These are phyloP conservation scores for Hydrozoanthus gracilis DNA, from an alignment of 92 coral and sea anemone species.

Conservation along the genomic window DNA sequence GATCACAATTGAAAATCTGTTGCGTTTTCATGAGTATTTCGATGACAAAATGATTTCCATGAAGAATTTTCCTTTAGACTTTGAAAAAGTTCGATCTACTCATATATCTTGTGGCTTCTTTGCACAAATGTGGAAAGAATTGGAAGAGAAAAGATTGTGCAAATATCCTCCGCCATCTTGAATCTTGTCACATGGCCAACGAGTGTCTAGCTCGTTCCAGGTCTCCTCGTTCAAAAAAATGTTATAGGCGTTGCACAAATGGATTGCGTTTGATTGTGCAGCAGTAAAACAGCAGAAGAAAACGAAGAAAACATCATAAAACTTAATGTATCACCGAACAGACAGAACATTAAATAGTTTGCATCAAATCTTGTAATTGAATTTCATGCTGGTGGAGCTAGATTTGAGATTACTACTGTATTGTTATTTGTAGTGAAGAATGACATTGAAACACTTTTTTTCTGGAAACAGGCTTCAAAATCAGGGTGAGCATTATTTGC, in stretches of 20 bases:
- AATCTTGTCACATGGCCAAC: neutral
- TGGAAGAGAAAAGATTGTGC: neutral
- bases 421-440: neutral
- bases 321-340: conserved; percentile 12
- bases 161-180: neutral
- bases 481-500: too few species aligned
- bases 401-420: neutral
- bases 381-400: conserved; percentile 19
- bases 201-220: conserved; percentile 5
- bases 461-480: too few species aligned
- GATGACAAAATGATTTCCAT: too few species aligned
- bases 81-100: neutral
- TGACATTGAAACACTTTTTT: neutral
- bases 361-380: conserved; percentile 16
- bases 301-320: neutral
- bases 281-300: conserved; percentile 20
- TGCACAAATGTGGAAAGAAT: too few species aligned
- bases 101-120: too few species aligned
- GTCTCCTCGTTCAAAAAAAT: conserved; percentile 21
- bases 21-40: too few species aligned
- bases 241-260: neutral
- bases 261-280: conserved; percentile 9
- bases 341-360: conserved; percentile 15
- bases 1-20: neutral
- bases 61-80: neutral